Evolutionary conservation across 2,797 vertebrate species (phyloP).

Genomic region (Acanthis flammea): DNA sequence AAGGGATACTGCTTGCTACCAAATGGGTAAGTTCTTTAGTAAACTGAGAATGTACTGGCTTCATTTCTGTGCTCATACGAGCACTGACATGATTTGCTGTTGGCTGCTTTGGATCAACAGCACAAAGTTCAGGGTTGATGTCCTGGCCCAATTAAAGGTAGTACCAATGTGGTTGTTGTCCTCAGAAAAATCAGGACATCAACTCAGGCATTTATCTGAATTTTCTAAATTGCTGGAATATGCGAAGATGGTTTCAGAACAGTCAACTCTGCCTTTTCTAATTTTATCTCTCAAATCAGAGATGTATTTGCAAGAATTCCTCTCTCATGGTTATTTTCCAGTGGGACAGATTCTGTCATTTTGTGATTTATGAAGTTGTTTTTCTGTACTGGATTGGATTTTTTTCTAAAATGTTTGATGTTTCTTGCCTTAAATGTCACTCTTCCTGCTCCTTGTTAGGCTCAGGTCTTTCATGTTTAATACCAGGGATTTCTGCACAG

Average conservation of each 20-base stretch:
- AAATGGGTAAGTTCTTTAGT: background rate
- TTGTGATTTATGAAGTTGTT: background rate
- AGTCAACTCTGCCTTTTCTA: background rate
- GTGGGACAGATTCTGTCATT: background rate
- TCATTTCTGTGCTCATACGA: background rate
- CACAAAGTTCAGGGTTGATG: background rate
- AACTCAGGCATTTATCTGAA: background rate
- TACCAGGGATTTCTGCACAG: background rate
- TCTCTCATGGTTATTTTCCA: background rate
- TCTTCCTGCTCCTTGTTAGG: background rate
- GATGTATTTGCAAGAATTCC: background rate
- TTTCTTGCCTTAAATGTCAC: background rate
- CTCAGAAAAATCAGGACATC: background rate
- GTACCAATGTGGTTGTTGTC: background rate
- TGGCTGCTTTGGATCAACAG: background rate
- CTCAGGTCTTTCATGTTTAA: background rate
- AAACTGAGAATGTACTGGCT: background rate
- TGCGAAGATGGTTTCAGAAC: background rate
- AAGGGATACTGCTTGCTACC: background rate
- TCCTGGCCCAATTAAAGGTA: background rate
- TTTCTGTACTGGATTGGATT: background rate
- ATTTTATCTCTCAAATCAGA: constrained; percentile 21
- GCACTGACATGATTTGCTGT: background rate
- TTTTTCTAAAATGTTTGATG: background rate
- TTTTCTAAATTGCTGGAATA: background rate